Evolutionary conservation across 1,140 invertebrate species (phyloP).

Genomic region (Dryas iulia): DNA sequence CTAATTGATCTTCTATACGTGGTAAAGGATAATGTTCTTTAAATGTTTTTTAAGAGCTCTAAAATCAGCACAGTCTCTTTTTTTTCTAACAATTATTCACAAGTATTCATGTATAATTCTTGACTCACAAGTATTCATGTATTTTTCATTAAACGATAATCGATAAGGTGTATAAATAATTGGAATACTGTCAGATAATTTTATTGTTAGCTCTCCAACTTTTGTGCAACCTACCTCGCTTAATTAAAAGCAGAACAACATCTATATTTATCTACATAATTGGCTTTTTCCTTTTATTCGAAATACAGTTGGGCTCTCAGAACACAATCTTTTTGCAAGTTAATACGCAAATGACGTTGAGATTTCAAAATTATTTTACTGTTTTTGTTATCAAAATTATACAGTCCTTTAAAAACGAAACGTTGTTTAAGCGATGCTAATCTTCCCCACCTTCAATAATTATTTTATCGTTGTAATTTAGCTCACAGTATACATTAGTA

Average conservation of each 20-base stretch:
- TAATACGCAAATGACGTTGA: too few relatives aligned
- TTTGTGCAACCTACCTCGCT: neutral
- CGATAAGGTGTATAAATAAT: conserved; percentile 1
- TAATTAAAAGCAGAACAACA: neutral
- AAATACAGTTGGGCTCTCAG: too few relatives aligned
- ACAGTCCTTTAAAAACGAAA: neutral
- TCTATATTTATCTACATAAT: neutral
- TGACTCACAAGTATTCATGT: too few relatives aligned
- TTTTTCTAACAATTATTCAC: neutral
- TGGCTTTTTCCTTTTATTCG: too few relatives aligned
- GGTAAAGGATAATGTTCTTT: neutral
- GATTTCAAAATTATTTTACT: too few relatives aligned
- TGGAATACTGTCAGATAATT: neutral
- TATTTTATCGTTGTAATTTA: neutral
- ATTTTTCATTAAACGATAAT: neutral
- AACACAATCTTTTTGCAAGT: too few relatives aligned
- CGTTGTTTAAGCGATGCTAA: neutral
- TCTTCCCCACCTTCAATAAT: neutral
- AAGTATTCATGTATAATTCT: too few relatives aligned
- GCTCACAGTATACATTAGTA: too few relatives aligned
- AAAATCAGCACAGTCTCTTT: conserved; percentile 4
- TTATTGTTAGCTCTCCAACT: neutral
- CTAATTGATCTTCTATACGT: neutral
- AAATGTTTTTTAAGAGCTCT: too few relatives aligned
- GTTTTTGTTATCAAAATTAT: neutral